A percentile compares a stretch with the other conserved stretches of the same genome.
These are phyloP conservation scores for Penelope pileata DNA, from an alignment of 2,113 vertebrate species.

Conservation along the genomic window DNA sequence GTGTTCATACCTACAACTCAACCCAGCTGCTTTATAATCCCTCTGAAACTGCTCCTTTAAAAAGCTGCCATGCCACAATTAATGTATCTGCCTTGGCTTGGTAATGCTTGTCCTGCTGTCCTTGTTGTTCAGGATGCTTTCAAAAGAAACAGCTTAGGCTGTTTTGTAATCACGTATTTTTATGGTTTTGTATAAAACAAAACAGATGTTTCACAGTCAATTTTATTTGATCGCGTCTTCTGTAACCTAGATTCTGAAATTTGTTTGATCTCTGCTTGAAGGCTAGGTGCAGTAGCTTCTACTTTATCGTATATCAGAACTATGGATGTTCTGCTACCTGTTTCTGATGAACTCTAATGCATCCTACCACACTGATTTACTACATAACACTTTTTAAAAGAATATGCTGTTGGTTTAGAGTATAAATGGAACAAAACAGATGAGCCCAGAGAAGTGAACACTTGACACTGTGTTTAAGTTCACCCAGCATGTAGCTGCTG, in stretches of 20 bases:
- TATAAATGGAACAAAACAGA: background rate
- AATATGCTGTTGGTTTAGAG: background rate
- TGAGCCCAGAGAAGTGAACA: background rate
- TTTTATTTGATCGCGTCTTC: background rate
- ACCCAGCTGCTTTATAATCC: slow-evolving; percentile 50
- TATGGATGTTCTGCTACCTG: background rate
- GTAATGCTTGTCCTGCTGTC: slow-evolving; percentile 30
- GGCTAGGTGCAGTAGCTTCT: background rate
- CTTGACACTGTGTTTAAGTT: background rate
- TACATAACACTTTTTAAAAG: background rate
- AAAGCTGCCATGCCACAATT: background rate
- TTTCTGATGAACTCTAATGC: background rate
- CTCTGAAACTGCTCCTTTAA: slow-evolving; percentile 35
- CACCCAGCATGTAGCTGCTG: background rate
- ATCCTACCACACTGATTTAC: background rate
- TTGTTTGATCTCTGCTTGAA: background rate
- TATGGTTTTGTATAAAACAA: background rate
- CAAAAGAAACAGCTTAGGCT: background rate
- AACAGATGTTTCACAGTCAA: slow-evolving; percentile 10
- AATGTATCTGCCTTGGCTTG: background rate
- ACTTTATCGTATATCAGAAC: background rate
- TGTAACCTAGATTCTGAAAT: slow-evolving; percentile 15
- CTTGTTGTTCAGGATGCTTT: background rate
- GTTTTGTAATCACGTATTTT: background rate
- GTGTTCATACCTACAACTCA: slow-evolving; percentile 4